Conservation (phyloP, 1,140 invertebrate genomes). For the Platyscapa corneri region DNA sequence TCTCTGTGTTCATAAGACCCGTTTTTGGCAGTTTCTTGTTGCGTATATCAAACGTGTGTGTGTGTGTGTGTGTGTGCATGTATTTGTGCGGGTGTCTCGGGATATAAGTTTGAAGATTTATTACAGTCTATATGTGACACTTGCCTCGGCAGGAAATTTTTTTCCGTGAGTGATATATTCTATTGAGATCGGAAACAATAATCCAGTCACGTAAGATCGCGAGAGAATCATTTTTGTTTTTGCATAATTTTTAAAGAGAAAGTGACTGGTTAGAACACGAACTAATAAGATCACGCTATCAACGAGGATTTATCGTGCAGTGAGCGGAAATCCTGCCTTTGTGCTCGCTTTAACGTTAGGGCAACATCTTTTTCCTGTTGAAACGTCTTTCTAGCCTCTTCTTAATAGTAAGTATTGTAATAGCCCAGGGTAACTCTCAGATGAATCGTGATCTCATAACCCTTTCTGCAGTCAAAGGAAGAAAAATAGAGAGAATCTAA, state of each 20-base stretch:
- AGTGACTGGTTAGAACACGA: not conserved
- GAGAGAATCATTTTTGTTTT: constrained; percentile 41
- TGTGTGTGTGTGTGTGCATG: not conserved
- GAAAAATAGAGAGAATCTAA: not conserved
- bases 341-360: not conserved
- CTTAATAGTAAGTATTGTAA: too few species aligned
- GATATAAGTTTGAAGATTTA: not conserved
- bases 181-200: constrained; percentile 10
- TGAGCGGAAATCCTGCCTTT: not conserved
- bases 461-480: not conserved
- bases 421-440: too few species aligned
- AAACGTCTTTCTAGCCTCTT: not conserved
- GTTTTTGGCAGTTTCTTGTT: too few species aligned
- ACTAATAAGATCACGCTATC: not conserved
- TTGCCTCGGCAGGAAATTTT: not conserved
- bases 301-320: constrained; percentile 21
- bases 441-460: too few species aligned
- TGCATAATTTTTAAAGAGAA: constrained; percentile 36
- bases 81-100: not conserved
- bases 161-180: not conserved
- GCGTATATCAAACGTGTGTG: too few species aligned
- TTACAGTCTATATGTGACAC: not conserved
- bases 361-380: constrained; percentile 20
- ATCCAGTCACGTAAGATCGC: constrained; percentile 25
- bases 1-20: too few species aligned